A percentile compares a stretch with the other conserved stretches of the same genome.
phyloP scores from a whole-genome alignment of 2,888 invertebrate genomes.

The Nudaria mundana region DNA sequence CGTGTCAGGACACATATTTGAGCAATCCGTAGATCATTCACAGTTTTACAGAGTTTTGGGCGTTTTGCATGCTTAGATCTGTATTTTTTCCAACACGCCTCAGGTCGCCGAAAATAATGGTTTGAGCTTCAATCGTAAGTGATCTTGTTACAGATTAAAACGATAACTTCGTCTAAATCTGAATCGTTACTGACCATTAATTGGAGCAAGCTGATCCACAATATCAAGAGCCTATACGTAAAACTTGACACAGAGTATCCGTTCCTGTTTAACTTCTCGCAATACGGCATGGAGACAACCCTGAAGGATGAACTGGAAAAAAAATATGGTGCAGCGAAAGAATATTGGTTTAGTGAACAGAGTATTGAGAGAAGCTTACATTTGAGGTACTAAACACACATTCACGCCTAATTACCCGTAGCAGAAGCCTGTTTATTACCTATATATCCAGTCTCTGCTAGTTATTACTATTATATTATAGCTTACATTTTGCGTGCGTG shows the following conservation, averaged over 20 bases:
- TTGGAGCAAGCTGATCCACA: conserved; percentile 61
- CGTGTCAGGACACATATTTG: too few species aligned
- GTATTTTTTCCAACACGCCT: too few species aligned
- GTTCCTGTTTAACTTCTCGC: conserved; percentile 59
- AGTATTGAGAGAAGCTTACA: conserved; percentile 51
- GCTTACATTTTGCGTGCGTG: too few species aligned
- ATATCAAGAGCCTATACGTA: conserved; percentile 52
- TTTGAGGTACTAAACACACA: conserved; percentile 47
- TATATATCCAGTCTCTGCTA: too few species aligned
- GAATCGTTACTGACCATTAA: conserved; percentile 43
- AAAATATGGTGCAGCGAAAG: conserved; percentile 41
- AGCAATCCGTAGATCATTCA: too few species aligned
- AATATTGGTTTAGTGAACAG: conserved; percentile 55
- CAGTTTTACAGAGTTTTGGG: too few species aligned
- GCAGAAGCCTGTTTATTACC: too few species aligned
- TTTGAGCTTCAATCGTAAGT: too few species aligned
- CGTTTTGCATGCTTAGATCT: too few species aligned
- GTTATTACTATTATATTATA: too few species aligned
- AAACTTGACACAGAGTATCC: conserved; percentile 57
- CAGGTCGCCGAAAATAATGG: too few species aligned
- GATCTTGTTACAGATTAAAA: conserved; percentile 36
- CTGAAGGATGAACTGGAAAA: conserved; percentile 28
- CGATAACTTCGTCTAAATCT: conserved; percentile 3
- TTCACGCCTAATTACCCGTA: too few species aligned
- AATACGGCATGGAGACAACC: conserved; percentile 50